Percentiles rank a stretch among this genome's conserved stretches.
phyloP scores from a whole-genome alignment of 53 echinoderm and acorn worm genomes.

The Hippasteria phrygiana region DNA sequence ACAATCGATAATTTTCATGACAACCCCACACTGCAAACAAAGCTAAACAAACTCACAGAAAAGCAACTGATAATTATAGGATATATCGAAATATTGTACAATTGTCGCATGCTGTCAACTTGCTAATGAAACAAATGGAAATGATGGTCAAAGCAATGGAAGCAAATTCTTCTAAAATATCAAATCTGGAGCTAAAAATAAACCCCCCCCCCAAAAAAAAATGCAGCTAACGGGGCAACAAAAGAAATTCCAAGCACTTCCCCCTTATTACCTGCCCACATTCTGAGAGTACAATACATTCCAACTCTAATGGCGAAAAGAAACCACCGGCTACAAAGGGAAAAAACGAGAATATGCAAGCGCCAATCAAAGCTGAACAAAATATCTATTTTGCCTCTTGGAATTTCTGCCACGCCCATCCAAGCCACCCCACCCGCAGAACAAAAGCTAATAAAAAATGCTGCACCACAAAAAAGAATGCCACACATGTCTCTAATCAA shows the following conservation, averaged over 20 bases:
- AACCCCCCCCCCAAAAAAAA: too few relatives aligned
- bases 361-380: not conserved
- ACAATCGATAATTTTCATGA: constrained; percentile 22
- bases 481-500: not conserved
- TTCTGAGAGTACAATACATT: not conserved
- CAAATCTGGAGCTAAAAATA: not conserved
- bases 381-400: not conserved
- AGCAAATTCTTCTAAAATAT: not conserved
- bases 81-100: not conserved
- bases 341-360: not conserved
- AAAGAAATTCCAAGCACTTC: not conserved
- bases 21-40: constrained; percentile 6
- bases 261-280: constrained; percentile 16
- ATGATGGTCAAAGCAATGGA: constrained; percentile 2
- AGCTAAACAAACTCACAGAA: constrained; percentile 28
- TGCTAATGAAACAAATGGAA: constrained; percentile 7
- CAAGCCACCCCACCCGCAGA: not conserved
- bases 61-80: constrained; percentile 8
- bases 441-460: not conserved
- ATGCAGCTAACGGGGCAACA: not conserved
- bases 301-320: not conserved
- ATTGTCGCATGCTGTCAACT: not conserved
- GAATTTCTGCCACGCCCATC: not conserved
- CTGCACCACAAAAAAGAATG: not conserved
- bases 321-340: not conserved